Evolutionary conservation across 2,888 invertebrate species (phyloP), one percentile per base, ranked within the genome.

Genomic region (Argyresthia albistria): DNA sequence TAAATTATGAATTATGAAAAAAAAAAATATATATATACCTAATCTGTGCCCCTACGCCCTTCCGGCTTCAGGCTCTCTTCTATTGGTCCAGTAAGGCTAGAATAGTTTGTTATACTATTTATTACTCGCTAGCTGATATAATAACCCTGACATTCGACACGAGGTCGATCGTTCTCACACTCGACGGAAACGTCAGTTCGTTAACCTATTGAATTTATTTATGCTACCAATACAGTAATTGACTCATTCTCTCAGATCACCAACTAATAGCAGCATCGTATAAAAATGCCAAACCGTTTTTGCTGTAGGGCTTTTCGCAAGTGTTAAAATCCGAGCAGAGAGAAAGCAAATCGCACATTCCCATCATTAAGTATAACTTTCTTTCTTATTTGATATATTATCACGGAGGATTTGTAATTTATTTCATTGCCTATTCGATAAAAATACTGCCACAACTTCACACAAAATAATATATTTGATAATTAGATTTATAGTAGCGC

Each of bases 401-500:
- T 53, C 25, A 25, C 25, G 2, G 25, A 25, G 25, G 25, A 25
- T 25, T 52, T 60, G 57, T 63, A 65, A 69, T 69, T 64, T 64
- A 67, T 70, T 72, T 67, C 70, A 76, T 80, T 76, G 70, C 66
- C 71, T 73, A 42, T 50, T 16, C 69, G 63, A 69, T 66, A 68
- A 72, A 73, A 70, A 67, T 64, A 67, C 57, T 53, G 48, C 55
- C 53, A 56, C 52, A 59, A 59, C 61, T 59, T 63, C 64, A 65
- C 66, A 67, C 62, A 43, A 50, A 12, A 69, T 73, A 73, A 69
- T 68, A 64, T 66, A 69, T 76, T 75, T 73, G 64, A 72, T 77
- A 73, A 74, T 70, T 71, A 72, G 73, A 84, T 84, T 81, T 80
- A 84, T 80, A 64, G 69, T 66, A 67, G 65, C 67, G 57, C 62